Evolutionary conservation across 92 coral and sea anemone genomes (phyloP).

Genomic region (Chrysogorgia sp.): DNA sequence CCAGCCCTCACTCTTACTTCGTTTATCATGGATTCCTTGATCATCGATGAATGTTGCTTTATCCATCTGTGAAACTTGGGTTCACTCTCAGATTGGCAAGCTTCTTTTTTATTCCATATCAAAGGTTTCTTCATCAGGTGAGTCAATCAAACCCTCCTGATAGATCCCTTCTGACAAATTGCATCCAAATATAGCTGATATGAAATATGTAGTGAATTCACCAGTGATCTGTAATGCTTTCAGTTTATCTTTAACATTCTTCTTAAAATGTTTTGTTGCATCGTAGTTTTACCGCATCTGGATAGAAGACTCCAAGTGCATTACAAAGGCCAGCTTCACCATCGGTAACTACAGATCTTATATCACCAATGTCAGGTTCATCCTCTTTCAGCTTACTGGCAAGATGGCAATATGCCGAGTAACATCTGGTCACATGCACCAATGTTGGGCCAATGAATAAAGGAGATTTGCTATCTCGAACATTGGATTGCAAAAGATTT

Average conservation of each 20-base stretch:
- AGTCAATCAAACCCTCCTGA: too few relatives aligned
- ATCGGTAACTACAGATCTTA: constrained; percentile 13
- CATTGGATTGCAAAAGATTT: constrained; percentile 30
- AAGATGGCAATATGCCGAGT: constrained; percentile 38
- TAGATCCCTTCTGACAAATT: too few relatives aligned
- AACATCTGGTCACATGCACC: constrained; percentile 51
- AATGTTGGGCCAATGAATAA: constrained; percentile 51
- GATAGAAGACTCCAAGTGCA: too few relatives aligned
- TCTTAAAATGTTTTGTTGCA: too few relatives aligned
- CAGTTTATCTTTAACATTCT: too few relatives aligned
- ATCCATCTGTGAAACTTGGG: constrained; percentile 52
- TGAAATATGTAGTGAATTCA: constrained; percentile 50
- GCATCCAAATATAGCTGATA: constrained; percentile 43
- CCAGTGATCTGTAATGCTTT: too few relatives aligned
- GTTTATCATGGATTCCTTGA: constrained; percentile 39
- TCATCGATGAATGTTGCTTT: constrained; percentile 36
- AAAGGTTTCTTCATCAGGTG: too few relatives aligned
- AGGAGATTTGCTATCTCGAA: constrained; percentile 23
- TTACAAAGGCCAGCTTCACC: too few relatives aligned
- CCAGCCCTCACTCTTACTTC: constrained; percentile 58
- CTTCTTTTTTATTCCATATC: constrained; percentile 44
- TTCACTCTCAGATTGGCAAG: constrained; percentile 26
- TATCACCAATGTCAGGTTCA: background rate
- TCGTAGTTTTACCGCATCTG: too few relatives aligned
- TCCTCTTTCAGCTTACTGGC: constrained; percentile 2